Evolutionary conservation across 2,797 vertebrate genomes (phyloP), one percentile per base, ranked within the genome.

Genomic region (Gastrophryne carolinensis): DNA sequence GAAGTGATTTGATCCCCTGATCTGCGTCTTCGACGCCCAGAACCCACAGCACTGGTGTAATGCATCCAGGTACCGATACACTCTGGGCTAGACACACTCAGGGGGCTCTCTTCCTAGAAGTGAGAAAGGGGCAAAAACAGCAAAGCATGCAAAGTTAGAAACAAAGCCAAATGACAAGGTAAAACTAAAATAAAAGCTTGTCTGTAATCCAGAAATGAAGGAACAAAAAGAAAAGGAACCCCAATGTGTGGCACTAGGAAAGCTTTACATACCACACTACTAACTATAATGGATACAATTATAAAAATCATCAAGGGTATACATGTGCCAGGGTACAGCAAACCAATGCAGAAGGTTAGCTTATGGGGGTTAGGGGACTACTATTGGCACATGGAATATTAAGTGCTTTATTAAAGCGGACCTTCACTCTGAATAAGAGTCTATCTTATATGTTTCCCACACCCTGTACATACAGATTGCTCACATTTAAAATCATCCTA

Each of bases 1-100:
- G 94, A 95, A 93, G 94, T 94, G 89, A 94, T 95, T 94, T 94
- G 94, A 91, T 95, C 94, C 93, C 94, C 94, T 95, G 94, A 95
- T 94, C 94, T 95, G 93, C 94, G 94, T 93, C 94, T 95, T 93
- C 94, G 92, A 93, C 93, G 94, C 94, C 94, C 94, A 92, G 94
- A 92, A 93, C 93, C 93, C 90, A 94, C 92, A 94, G 91, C 93
- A 93, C 94, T 91, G 92, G 93, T 95, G 86, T 94, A 95, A 92
- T 95, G 94, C 91, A 95, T 94, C 94, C 94, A 95, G 92, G 93
- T 92, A 93, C 93, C 93, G 93, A 93, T 93, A 90, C 93, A 94
- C 90, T 95, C 94, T 92, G 94, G 94, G 91, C 93, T 95, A 95
- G 94, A 95, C 91, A 95, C 92, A 94, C 94, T 95, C 93, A 95